A percentile compares a stretch with the other conserved stretches of the same genome.
phyloP scores from a whole-genome alignment of 1,140 invertebrate species.

The Phymastichus coffea region DNA sequence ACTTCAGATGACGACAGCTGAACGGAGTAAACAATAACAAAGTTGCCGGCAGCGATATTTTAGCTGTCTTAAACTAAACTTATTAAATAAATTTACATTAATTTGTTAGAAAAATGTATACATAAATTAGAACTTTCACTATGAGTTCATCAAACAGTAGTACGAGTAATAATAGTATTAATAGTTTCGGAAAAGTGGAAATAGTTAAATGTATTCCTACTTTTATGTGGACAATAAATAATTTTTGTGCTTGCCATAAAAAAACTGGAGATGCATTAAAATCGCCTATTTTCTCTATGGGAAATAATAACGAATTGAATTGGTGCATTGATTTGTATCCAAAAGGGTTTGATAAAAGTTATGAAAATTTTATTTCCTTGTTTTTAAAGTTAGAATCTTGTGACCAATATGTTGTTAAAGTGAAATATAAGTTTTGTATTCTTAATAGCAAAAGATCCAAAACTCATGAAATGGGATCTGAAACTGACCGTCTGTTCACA shows the following conservation, averaged over 20 bases:
- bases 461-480: not conserved
- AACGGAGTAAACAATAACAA: no score
- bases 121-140: no score
- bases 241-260: slow-evolving; percentile 98
- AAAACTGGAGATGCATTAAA: slow-evolving; percentile 99
- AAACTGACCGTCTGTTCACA: not conserved
- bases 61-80: no score
- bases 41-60: no score
- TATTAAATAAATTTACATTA: no score
- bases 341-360: slow-evolving; percentile 1
- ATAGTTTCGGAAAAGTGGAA: no score
- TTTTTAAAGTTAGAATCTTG: not conserved
- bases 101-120: no score
- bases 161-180: not conserved
- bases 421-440: slow-evolving; percentile 4
- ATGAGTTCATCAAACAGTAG: no score
- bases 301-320: slow-evolving; percentile 98
- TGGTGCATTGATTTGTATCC: slow-evolving; percentile 64
- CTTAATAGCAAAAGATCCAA: not conserved
- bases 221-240: slow-evolving; percentile 99
- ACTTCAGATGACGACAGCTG: no score
- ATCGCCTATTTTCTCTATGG: slow-evolving; percentile 98
- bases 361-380: not conserved
- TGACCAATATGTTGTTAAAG: not conserved
- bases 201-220: slow-evolving; percentile 1